Base-by-base conservation (phyloP, 2,113 vertebrate species). In the Nycticorax nycticorax region DNA sequence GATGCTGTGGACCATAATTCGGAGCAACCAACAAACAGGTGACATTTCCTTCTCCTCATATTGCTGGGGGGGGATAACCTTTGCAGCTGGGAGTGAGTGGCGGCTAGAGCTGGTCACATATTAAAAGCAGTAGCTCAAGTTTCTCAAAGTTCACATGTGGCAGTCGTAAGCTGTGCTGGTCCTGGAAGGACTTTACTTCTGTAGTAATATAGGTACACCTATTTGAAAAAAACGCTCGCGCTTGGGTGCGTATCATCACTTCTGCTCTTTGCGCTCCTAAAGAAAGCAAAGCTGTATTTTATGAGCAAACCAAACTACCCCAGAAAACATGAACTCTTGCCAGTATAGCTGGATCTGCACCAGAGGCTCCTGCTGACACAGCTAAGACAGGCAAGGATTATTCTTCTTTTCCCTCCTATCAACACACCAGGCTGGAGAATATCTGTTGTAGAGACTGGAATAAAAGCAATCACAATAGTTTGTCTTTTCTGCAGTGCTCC, bases 321-420 rank as follows among this genome's bases (percentile, higher is more conserved):
- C 74, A 88, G 71, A n/a, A 82, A 95, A 79, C 57, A 37, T 2
- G 2, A 96, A 76, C 47, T 69, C 67, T 66, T 3, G 2, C 74
- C 88, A 73, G 28, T 19, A 33, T 14, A 57, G 53, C 78, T 94
- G 88, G 66, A 63, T 92, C 71, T 73, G 81, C 62, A 79, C 81
- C 85, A 95, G 85, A 88, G 57, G 62, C 62, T 94, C 93, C 85
- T 96, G 85, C 94, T 96, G 93, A 94, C 71, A 88, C 74, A 89
- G 74, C 94, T 85, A 85, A 89, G 85, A 64, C 50, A 66, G 57
- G 53, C 77, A 66, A 55, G 87, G 50, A 69, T 82, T 89, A 39
- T 85, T 82, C 67, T 86, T 86, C 78, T 88, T 86, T 68, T 73
- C 43, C 47, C 66, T 73, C 39, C 92, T 93, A 83, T 62, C 74